Conservation (phyloP, 2,113 vertebrate species). For the Ahaetulla prasina region DNA sequence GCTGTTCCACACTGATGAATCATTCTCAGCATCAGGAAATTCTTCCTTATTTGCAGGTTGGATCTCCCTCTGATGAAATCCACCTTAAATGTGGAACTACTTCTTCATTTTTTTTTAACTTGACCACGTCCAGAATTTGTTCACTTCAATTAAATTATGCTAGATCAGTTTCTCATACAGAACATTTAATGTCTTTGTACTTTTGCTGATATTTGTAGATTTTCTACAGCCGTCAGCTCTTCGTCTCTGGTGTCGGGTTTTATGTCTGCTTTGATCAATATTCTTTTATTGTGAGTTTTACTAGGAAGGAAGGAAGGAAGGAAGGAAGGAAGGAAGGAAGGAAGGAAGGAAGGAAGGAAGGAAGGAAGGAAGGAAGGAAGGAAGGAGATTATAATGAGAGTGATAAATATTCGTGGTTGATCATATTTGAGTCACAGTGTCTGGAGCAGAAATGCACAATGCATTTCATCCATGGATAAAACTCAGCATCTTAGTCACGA, state of each 20-base stretch:
- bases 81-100: not conserved
- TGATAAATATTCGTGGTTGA: not conserved
- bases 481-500: not conserved
- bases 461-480: not conserved
- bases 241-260: not conserved
- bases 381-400: too few relatives aligned
- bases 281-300: not conserved
- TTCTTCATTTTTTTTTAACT: not conserved
- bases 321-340: not conserved
- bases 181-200: not conserved
- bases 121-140: not conserved
- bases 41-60: not conserved
- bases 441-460: not conserved
- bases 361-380: not conserved
- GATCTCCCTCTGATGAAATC: not conserved
- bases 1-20: not conserved
- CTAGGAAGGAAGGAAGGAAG: not conserved
- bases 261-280: not conserved
- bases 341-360: not conserved
- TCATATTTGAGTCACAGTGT: not conserved
- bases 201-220: not conserved
- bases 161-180: not conserved
- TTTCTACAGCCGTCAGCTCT: not conserved
- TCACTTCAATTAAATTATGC: not conserved
- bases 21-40: not conserved